Conservation (phyloP, 2,113 vertebrate genomes). For the Urocitellus parryii region DNA sequence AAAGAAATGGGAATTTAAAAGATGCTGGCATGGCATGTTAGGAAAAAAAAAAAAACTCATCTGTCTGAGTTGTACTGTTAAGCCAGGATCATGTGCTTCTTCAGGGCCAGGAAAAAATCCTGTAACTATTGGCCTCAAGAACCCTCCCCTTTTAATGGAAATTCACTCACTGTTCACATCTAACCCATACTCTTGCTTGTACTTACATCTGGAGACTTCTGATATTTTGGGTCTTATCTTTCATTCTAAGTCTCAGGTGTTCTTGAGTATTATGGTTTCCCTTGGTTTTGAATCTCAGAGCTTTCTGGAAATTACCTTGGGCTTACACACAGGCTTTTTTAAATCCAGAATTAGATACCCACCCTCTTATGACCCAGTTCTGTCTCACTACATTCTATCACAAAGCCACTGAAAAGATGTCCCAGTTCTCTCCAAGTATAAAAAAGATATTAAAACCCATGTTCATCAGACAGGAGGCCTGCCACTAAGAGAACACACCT, state of each 20-base stretch:
- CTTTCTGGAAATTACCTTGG: neutral
- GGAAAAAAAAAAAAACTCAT: neutral
- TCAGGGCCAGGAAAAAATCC: neutral
- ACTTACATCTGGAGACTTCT: neutral
- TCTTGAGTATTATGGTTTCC: neutral
- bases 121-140: neutral
- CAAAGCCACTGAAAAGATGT: neutral
- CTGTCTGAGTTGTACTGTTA: constrained; percentile 20
- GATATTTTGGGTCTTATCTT: neutral
- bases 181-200: neutral
- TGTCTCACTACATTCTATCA: neutral
- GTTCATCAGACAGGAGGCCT: neutral
- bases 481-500: neutral
- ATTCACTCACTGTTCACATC: neutral
- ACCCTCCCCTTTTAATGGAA: neutral
- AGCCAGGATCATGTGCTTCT: neutral
- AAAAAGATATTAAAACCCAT: neutral
- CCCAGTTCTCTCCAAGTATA: neutral
- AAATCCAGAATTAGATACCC: neutral
- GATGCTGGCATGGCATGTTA: neutral
- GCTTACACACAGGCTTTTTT: neutral
- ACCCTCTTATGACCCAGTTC: neutral
- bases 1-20: constrained; percentile 23
- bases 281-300: neutral
- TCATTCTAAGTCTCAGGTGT: neutral